Evolutionary conservation across 2,797 vertebrate genomes (phyloP), one percentile per base, ranked within the genome.

Genomic region (Myripristis murdjan): DNA sequence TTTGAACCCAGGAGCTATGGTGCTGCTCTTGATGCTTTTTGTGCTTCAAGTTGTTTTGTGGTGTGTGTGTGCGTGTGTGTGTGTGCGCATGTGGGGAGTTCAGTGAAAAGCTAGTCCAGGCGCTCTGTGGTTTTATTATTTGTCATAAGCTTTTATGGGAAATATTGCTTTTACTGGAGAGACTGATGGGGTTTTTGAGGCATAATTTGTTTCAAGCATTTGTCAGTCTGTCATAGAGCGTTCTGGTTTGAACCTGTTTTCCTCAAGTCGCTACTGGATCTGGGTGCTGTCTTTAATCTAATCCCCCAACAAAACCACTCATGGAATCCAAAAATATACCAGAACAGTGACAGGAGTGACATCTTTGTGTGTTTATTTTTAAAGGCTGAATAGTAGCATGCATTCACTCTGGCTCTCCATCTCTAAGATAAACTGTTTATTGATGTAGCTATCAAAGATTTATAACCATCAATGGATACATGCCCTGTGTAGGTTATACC

Each of bases 291-390:
- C 70, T 75, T 65, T 80, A 77, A 79, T 86, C 77, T 74, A 77
- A 79, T 86, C 79, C 74, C 68, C 74, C 61, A 2, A 22, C 64
- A 67, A 60, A 83, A 78, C 56, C 77, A 79, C 77, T 86, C 64
- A 79, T 66, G 67, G 46, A 64, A 48, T 65, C 81, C 78, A 87
- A 87, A 82, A 83, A 86, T 87, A 87, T 70, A 74, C 65, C n/a
- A 46, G 16, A 24, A 48, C 44, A 15, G 58, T 44, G 12, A 63
- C 61, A 48, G 60, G 58, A 81, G 61, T 61, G 68, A 63, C 60
- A 70, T 71, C 57, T 69, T 57, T 46, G 59, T 47, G 68, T 68
- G 26, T 90, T 79, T 79, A 84, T 75, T 83, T 83, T 78, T 68
- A 68, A 77, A 79, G 37, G 49, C 64, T 10, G 68, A 75, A 61